Conservation (phyloP, 2,113 vertebrate genomes). For the Leptodactylus fuscus region DNA sequence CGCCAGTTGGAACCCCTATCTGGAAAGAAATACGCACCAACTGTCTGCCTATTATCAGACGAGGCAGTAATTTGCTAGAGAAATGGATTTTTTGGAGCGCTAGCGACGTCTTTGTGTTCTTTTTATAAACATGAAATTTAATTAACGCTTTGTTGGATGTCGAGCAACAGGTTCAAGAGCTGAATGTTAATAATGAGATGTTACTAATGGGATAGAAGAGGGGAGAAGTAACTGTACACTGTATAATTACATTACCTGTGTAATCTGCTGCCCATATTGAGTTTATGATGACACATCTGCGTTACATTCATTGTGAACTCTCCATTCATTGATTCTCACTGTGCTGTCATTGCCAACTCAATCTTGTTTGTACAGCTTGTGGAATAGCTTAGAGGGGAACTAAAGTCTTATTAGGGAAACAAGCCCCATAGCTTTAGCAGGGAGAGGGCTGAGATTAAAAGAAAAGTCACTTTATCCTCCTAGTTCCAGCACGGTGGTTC, state of each 20-base stretch:
- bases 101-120: constrained; percentile 32
- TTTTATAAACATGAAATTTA: constrained; percentile 32
- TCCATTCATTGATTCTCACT: constrained; percentile 3
- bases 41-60: constrained; percentile 43
- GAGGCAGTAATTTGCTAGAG: constrained; percentile 26
- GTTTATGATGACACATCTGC: constrained; percentile 26
- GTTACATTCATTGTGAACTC: not conserved
- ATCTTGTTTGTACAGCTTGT: constrained; percentile 39
- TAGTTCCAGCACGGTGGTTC: not conserved
- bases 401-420: constrained; percentile 13
- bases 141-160: constrained; percentile 8
- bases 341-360: not conserved
- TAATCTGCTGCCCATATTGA: constrained; percentile 30
- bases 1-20: constrained; percentile 34
- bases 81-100: constrained; percentile 41
- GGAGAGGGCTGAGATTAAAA: constrained; percentile 9
- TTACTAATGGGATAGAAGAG: constrained; percentile 21
- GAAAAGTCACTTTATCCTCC: constrained; percentile 12
- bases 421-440: constrained; percentile 15
- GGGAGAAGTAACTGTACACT: not conserved
- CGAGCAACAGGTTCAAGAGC: not conserved
- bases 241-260: constrained; percentile 35
- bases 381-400: not conserved
- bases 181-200: not conserved
- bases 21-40: constrained; percentile 37